Conservation (phyloP, 2,888 invertebrate genomes). For the Catocala sponsa region DNA sequence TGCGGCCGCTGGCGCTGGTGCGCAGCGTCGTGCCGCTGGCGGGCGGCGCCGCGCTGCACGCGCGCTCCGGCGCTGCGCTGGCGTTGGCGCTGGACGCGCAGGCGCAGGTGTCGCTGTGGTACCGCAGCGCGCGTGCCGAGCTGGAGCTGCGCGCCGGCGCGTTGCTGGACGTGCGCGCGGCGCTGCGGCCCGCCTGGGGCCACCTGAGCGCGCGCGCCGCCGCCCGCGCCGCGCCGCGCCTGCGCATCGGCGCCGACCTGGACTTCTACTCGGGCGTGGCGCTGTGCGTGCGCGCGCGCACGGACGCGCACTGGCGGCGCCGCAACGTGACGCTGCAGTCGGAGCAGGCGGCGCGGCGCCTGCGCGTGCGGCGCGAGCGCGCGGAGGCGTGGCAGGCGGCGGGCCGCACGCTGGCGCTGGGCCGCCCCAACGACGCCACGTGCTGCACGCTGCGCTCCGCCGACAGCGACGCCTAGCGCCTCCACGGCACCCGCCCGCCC, state of each 20-base stretch:
- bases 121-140: conserved; percentile 54
- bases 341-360: not conserved
- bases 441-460: conserved; percentile 63
- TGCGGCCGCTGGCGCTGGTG: conserved; percentile 25
- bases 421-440: conserved; percentile 63
- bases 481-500: not conserved
- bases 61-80: conserved; percentile 39
- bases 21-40: conserved; percentile 33
- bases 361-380: conserved; percentile 31
- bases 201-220: conserved; percentile 34
- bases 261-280: conserved; percentile 73
- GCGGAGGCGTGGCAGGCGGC: conserved; percentile 28
- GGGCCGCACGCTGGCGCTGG: conserved; percentile 64
- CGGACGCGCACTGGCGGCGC: conserved; percentile 39
- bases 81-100: conserved; percentile 48
- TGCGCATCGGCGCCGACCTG: conserved; percentile 61
- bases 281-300: conserved; percentile 71
- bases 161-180: conserved; percentile 40
- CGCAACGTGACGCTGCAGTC: conserved; percentile 22
- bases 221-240: conserved; percentile 30
- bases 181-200: conserved; percentile 56
- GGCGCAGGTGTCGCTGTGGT: conserved; percentile 45
- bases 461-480: conserved; percentile 7
- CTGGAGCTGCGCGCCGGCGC: conserved; percentile 30
- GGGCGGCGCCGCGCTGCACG: conserved; percentile 36